Conservation (phyloP, 2,797 vertebrate genomes). For the Erpetoichthys calabaricus region DNA sequence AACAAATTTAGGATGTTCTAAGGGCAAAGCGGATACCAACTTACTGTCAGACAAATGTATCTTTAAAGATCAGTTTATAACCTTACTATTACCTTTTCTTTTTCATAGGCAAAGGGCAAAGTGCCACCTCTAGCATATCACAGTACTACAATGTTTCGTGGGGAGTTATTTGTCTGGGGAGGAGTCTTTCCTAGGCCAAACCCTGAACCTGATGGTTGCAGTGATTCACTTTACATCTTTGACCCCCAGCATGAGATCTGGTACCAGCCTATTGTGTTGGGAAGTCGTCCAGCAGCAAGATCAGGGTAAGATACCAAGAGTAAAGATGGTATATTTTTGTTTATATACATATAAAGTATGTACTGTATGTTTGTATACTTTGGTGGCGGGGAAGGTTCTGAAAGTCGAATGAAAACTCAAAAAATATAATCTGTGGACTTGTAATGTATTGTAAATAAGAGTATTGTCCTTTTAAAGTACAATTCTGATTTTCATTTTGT, state of each 20-base stretch:
- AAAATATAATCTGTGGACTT: no score
- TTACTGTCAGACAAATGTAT: background rate
- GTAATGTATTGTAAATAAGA: no score
- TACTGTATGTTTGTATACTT: no score
- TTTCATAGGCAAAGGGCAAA: slow-evolving; percentile 49
- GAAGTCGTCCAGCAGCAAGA: slow-evolving; percentile 46
- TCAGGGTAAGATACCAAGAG: slow-evolving; percentile 28
- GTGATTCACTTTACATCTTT: slow-evolving; percentile 63
- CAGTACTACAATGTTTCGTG: slow-evolving; percentile 55
- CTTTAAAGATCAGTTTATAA: background rate
- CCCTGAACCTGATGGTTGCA: slow-evolving; percentile 59
- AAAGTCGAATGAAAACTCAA: no score
- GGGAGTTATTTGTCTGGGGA: slow-evolving; percentile 58
- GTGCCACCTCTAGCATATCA: slow-evolving; percentile 59
- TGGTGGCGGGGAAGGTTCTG: no score
- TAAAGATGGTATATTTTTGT: background rate
- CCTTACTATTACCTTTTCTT: background rate
- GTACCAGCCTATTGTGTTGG: slow-evolving; percentile 65
- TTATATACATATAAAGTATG: no score
- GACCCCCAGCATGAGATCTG: slow-evolving; percentile 56
- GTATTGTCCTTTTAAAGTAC: no score
- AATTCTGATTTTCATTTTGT: background rate
- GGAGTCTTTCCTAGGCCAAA: slow-evolving; percentile 53
- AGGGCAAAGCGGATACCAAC: no score
- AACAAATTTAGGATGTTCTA: no score